phyloP scores from a whole-genome alignment of 2,113 vertebrate species.

The Brachyistius frenatus region DNA sequence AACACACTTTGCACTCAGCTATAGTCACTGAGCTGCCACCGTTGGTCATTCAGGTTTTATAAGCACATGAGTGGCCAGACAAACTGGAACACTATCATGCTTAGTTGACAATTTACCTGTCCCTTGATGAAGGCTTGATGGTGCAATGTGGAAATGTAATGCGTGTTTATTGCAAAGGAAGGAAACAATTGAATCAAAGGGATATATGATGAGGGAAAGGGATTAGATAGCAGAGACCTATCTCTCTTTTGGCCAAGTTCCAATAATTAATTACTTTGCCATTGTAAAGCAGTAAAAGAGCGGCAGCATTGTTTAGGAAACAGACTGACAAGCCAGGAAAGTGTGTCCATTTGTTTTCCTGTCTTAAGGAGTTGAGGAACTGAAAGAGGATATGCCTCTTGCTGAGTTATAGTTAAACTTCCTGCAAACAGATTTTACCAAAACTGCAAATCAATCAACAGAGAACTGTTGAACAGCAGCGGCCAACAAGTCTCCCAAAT shows the following conservation, averaged over 20 bases:
- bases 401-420: conserved; percentile 49
- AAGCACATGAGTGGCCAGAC: conserved; percentile 20
- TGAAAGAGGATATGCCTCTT: conserved; percentile 15
- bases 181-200: conserved; percentile 60
- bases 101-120: conserved; percentile 53
- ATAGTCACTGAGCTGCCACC: conserved; percentile 49
- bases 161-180: conserved; percentile 56
- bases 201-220: conserved; percentile 52
- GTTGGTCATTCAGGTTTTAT: conserved; percentile 57
- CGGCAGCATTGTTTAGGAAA: conserved; percentile 34
- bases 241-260: conserved; percentile 48
- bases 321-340: conserved; percentile 30
- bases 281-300: conserved; percentile 52
- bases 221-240: conserved; percentile 38
- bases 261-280: conserved; percentile 63
- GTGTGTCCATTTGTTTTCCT: conserved; percentile 9
- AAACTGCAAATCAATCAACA: background rate
- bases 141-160: conserved; percentile 48
- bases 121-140: conserved; percentile 50
- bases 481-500: background rate
- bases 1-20: conserved; percentile 55
- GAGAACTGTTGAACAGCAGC: background rate
- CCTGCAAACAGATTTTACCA: conserved; percentile 10
- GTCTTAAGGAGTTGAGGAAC: conserved; percentile 29
- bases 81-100: conserved; percentile 40